Evolutionary conservation across 2,888 invertebrate species (phyloP), one percentile per base, ranked within the genome.

Genomic region (Polietes domitor): DNA sequence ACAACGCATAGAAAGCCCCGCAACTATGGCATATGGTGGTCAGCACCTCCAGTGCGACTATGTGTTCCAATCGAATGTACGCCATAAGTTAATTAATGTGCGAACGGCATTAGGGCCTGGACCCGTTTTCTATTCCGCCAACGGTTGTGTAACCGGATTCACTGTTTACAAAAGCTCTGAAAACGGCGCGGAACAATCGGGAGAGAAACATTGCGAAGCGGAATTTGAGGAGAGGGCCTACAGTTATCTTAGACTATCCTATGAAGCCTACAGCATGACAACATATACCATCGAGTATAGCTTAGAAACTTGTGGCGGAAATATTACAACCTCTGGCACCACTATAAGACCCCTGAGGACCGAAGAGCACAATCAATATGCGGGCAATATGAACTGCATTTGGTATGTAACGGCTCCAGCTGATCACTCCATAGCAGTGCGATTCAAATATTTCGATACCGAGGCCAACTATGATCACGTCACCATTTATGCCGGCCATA

Each of bases 331-430:
- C 0, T 95, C 93, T 0, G 94, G 95, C 0, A 93, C 93, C 15
- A 89, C 92, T 12, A 93, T 97, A 78, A 91, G 91, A 0, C 92
- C 94, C 0, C 93, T 94, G 10, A 87, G 88, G 12, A 88, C 90
- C 71, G 92, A 92, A 0, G 88, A 89, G 10, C 89, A 89, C 24
- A 88, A 89, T 1, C 94, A 86, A 0, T 91, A 90, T 68, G 85
- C 84, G 0, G 53, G 87, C 21, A 81, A 86, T 17, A 89, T 95
- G 87, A 94, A 94, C 87, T 98, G 98, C 90, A 92, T 93, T 0
- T 98, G 98, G 98, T 91, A 93, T 77, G 95, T 98, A 72, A 94
- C 93, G 74, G 97, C 97, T 0, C 96, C 96, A 0, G 86, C 89
- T 21, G 93, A 93, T 82, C 94, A 95, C 90, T 93, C 94, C 55